Evolutionary conservation across 2,888 invertebrate species (phyloP).

Genomic region (Epinotia brunnichana): DNA sequence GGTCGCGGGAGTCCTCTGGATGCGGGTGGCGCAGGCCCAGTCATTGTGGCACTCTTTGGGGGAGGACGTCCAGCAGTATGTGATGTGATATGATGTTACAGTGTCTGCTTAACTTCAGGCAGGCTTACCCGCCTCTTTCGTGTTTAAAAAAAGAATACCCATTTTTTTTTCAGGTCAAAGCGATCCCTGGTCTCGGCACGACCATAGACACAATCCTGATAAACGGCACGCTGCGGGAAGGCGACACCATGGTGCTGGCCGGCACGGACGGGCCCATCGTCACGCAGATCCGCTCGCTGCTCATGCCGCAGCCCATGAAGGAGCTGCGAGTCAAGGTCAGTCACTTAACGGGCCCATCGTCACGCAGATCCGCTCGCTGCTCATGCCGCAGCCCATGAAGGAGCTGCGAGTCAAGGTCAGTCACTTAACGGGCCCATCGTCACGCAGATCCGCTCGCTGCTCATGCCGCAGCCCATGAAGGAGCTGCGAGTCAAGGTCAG

Average conservation of each 20-base stretch:
- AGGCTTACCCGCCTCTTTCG: too few relatives aligned
- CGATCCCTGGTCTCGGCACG: conserved; percentile 97
- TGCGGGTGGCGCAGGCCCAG: too few relatives aligned
- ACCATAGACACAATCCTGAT: conserved; percentile 99
- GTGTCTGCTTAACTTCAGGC: too few relatives aligned
- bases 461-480: conserved; percentile 99
- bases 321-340: conserved; percentile 96
- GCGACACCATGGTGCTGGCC: conserved; percentile 97
- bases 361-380: conserved; percentile 97
- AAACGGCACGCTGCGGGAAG: conserved; percentile 96
- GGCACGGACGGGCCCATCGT: conserved; percentile 99
- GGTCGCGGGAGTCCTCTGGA: too few relatives aligned
- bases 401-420: conserved; percentile 96
- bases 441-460: conserved; percentile 97
- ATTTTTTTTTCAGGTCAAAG: conserved; percentile 89
- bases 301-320: conserved; percentile 99
- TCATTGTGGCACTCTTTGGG: too few relatives aligned
- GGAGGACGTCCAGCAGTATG: too few relatives aligned
- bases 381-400: conserved; percentile 99
- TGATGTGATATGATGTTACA: too few relatives aligned
- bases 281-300: conserved; percentile 97
- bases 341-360: conserved; percentile 96
- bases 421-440: conserved; percentile 95
- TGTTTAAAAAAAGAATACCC: too few relatives aligned
- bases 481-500: conserved; percentile 96